These are phyloP conservation scores for Junonia oenone DNA, from an alignment of 2,888 invertebrate species.

Conservation along the genomic window DNA sequence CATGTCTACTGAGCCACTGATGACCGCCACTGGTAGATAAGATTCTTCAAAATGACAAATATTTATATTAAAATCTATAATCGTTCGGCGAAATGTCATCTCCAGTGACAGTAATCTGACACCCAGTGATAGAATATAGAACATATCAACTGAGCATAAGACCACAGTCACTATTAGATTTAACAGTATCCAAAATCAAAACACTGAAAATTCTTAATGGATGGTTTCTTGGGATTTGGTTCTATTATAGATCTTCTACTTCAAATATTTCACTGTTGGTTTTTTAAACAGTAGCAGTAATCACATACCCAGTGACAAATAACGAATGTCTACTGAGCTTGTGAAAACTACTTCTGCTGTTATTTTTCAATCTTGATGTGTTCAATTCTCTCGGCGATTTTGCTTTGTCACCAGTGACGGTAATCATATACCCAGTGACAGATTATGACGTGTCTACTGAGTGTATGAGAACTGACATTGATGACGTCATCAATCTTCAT, in stretches of 20 bases:
- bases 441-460: slow-evolving; percentile 1
- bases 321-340: slow-evolving; percentile 18
- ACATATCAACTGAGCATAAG: not conserved
- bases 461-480: not conserved
- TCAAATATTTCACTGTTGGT: not conserved
- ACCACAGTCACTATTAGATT: not conserved
- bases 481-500: too few species aligned
- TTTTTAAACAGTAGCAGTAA: slow-evolving; percentile 13
- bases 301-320: slow-evolving; percentile 30
- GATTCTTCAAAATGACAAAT: too few species aligned
- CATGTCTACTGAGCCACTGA: slow-evolving; percentile 9
- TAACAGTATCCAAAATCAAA: too few species aligned
- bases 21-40: not conserved
- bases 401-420: not conserved
- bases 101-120: not conserved
- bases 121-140: slow-evolving; percentile 19
- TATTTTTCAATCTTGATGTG: not conserved
- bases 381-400: not conserved
- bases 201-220: too few species aligned
- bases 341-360: slow-evolving; percentile 12
- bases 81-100: not conserved
- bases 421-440: slow-evolving; percentile 10
- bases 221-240: too few species aligned
- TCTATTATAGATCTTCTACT: too few species aligned
- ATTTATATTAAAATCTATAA: too few species aligned